Evolutionary conservation across 2,888 invertebrate genomes (phyloP).

Genomic region (Abrostola tripartita): DNA sequence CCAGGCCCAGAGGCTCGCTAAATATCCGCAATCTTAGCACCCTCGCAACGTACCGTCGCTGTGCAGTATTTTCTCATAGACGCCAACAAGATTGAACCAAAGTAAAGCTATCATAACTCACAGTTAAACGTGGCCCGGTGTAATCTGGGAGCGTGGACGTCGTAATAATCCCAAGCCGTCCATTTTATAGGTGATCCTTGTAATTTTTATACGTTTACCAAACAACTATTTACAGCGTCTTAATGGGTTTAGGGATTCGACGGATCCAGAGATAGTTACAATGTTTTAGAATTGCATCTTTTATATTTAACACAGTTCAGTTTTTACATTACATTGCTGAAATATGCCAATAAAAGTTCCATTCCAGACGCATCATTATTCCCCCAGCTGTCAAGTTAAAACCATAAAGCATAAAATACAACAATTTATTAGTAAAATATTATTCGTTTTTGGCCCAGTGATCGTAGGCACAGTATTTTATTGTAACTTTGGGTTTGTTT

Average conservation of each 20-base stretch:
- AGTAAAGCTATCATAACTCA: constrained; percentile 85
- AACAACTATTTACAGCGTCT: constrained; percentile 54
- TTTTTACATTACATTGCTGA: no score
- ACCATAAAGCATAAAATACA: no score
- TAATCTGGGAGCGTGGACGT: constrained; percentile 81
- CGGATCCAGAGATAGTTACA: constrained; percentile 8
- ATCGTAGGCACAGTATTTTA: no score
- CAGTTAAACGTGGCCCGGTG: constrained; percentile 81
- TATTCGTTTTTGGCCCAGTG: no score
- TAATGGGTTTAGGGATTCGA: constrained; percentile 30
- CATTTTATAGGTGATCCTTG: constrained; percentile 73
- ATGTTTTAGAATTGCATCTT: not conserved
- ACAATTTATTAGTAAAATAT: no score
- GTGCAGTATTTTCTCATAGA: constrained; percentile 86
- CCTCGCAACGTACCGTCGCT: constrained; percentile 67
- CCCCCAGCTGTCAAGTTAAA: no score
- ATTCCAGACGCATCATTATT: no score
- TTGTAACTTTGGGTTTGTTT: no score
- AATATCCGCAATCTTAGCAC: constrained; percentile 72
- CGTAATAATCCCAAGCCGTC: constrained; percentile 80
- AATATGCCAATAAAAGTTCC: no score
- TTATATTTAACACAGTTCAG: not conserved
- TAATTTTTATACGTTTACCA: constrained; percentile 74
- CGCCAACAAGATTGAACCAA: constrained; percentile 82
- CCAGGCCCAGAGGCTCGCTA: constrained; percentile 44